Evolutionary conservation across 2,888 invertebrate genomes (phyloP).

Genomic region (Myopa testacea): DNA sequence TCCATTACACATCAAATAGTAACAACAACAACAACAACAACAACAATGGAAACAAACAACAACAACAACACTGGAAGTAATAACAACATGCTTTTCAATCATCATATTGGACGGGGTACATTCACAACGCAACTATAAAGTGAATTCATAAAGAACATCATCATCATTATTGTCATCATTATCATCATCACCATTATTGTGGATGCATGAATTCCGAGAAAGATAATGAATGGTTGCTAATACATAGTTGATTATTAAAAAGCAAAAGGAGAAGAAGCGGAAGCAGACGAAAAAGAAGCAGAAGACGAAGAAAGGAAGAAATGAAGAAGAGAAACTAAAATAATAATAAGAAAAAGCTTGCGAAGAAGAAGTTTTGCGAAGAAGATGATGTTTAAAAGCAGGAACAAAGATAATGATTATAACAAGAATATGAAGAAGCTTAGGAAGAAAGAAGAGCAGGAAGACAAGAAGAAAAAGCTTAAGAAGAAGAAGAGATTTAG

Average conservation of each 20-base stretch:
- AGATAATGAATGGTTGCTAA: too few relatives aligned
- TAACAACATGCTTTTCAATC: not conserved
- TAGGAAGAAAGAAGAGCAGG: too few relatives aligned
- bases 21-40: too few relatives aligned
- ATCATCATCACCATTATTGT: too few relatives aligned
- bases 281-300: not conserved
- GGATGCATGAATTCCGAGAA: too few relatives aligned
- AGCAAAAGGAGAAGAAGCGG: too few relatives aligned
- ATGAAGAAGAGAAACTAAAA: not conserved
- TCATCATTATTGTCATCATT: too few relatives aligned
- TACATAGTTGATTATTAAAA: too few relatives aligned
- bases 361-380: not conserved
- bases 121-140: constrained; percentile 6
- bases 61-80: not conserved
- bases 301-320: not conserved
- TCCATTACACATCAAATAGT: constrained; percentile 7
- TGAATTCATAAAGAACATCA: not conserved
- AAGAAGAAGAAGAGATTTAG: too few relatives aligned
- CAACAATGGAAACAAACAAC: too few relatives aligned
- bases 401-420: not conserved
- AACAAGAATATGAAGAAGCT: not conserved
- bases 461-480: too few relatives aligned
- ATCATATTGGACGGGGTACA: not conserved
- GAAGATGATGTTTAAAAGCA: not conserved
- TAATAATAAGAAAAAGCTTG: not conserved